phyloP scores from a whole-genome alignment of 2,797 vertebrate species.

The Ispidina picta region DNA sequence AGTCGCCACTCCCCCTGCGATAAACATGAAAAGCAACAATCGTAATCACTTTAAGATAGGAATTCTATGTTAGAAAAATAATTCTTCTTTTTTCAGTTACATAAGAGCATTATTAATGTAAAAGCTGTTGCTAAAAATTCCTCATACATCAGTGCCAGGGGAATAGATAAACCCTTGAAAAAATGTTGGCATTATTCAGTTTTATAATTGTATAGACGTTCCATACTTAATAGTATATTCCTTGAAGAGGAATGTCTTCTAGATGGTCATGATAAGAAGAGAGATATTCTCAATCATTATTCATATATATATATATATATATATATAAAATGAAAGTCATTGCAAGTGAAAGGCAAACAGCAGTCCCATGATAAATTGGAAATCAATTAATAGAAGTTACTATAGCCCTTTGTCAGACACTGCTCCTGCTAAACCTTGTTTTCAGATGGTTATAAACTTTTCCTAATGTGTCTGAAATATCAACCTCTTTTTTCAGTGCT shows the following conservation, averaged over 20 bases:
- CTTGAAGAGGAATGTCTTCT: not conserved
- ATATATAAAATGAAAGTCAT: not conserved
- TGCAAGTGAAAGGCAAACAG: not conserved
- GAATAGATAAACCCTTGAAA: not conserved
- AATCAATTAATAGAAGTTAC: not conserved
- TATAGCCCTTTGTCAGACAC: not conserved
- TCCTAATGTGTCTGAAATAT: not conserved
- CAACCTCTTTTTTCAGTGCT: not conserved
- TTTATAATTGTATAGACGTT: not conserved
- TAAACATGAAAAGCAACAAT: not conserved
- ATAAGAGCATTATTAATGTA: not conserved
- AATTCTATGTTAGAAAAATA: not conserved
- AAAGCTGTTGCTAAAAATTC: not conserved
- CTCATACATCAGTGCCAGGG: not conserved
- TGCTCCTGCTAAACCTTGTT: not conserved
- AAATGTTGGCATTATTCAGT: not conserved
- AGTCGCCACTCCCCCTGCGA: rapidly evolving
- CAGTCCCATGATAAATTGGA: not conserved
- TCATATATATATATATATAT: not conserved
- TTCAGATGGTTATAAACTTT: not conserved
- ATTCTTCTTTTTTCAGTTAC: not conserved
- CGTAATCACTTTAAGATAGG: not conserved
- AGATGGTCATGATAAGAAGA: not conserved
- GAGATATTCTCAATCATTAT: not conserved
- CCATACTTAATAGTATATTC: not conserved